Evolutionary conservation across 2,888 invertebrate genomes (phyloP).

Genomic region (Cremastobaeus sp.): DNA sequence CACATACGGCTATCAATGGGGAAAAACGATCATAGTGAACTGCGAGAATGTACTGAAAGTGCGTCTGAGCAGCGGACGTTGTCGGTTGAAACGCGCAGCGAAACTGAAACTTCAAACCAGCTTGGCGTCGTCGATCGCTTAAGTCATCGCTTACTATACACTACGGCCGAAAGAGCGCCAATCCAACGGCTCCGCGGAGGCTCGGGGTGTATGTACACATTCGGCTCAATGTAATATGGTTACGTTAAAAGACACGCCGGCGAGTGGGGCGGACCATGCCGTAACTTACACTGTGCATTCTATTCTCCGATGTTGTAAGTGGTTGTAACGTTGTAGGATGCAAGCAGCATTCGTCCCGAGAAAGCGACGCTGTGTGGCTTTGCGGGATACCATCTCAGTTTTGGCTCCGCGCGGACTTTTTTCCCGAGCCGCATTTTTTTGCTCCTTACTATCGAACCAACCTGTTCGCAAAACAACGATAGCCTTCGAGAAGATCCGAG

Average conservation of each 20-base stretch:
- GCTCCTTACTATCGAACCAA: no score
- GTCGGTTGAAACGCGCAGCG: conserved; percentile 35
- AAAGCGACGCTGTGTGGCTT: neutral
- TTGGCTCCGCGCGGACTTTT: neutral
- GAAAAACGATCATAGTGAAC: no score
- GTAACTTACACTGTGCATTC: conserved; percentile 6
- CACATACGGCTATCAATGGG: no score
- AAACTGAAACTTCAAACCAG: conserved; percentile 42
- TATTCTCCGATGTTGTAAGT: neutral
- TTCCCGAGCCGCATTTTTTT: no score
- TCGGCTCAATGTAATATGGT: conserved; percentile 39
- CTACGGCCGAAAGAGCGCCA: conserved; percentile 40
- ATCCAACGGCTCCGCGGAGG: conserved; percentile 36
- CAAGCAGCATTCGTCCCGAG: neutral
- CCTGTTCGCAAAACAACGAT: no score
- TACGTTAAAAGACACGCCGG: conserved; percentile 22
- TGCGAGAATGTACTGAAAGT: no score
- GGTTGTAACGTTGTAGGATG: conserved; percentile 5
- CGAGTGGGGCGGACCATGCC: conserved; percentile 12
- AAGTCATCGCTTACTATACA: conserved; percentile 39
- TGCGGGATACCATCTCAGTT: neutral
- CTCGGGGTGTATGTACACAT: conserved; percentile 34
- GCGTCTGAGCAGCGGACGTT: neutral
- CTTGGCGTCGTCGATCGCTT: conserved; percentile 41
- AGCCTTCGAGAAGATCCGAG: no score